Evolutionary conservation across 1,140 invertebrate genomes (phyloP).

Genomic region (Pseudomyrmex dendroicus): DNA sequence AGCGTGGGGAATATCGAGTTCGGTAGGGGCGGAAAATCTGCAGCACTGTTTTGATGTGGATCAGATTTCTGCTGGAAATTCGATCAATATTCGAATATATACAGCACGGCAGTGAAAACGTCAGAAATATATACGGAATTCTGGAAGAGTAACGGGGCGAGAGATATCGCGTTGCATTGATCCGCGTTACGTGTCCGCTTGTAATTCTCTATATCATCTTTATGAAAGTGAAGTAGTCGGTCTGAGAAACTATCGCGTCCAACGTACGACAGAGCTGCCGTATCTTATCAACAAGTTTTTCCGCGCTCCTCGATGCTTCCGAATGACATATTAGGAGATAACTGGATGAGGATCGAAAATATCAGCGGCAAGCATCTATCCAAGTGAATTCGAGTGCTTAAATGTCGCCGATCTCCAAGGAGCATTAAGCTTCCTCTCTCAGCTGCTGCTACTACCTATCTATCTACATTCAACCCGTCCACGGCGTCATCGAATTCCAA

Average conservation of each 20-base stretch:
- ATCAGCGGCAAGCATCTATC: slow-evolving; percentile 12
- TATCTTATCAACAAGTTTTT: background rate
- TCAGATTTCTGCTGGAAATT: slow-evolving; percentile 4
- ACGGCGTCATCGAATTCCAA: slow-evolving; percentile 73
- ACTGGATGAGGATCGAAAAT: slow-evolving; percentile 37
- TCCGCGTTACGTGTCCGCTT: background rate
- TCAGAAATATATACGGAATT: background rate
- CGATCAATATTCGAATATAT: background rate
- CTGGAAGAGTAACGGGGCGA: background rate
- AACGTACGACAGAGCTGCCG: background rate
- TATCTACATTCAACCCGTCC: slow-evolving; percentile 35
- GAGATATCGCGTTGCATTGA: background rate
- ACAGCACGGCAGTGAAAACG: background rate
- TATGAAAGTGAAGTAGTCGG: background rate
- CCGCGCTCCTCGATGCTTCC: slow-evolving; percentile 2
- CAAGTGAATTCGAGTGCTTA: slow-evolving; percentile 51
- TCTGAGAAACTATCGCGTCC: background rate
- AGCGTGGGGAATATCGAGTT: slow-evolving; percentile 27
- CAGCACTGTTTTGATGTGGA: background rate
- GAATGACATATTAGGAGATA: slow-evolving; percentile 11
- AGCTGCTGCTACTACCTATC: background rate
- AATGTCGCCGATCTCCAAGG: slow-evolving; percentile 61
- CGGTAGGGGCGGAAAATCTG: slow-evolving; percentile 15
- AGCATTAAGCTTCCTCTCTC: slow-evolving; percentile 54
- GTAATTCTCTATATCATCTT: background rate